Conservation (phyloP, 2,113 vertebrate species). For the Chaetodon auriga region DNA sequence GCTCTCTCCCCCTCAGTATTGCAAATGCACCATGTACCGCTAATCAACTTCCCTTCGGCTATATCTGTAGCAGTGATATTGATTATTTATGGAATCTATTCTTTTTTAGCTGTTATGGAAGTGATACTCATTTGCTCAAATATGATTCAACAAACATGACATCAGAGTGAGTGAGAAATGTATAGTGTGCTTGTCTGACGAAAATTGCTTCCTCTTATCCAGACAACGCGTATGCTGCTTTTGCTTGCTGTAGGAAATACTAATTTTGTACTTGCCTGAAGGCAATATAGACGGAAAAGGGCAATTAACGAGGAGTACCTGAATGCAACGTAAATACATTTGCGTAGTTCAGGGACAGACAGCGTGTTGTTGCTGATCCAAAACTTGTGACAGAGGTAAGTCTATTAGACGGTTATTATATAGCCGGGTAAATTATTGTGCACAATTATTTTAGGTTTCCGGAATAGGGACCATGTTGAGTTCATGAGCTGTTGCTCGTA, state of each 20-base stretch:
- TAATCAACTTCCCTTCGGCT: neutral
- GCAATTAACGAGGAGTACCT: constrained; percentile 7
- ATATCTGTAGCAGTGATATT: neutral
- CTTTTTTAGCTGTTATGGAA: neutral
- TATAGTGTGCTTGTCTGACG: neutral
- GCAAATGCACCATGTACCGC: neutral
- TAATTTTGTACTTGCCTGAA: neutral
- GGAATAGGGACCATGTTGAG: neutral
- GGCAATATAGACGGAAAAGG: rapidly evolving
- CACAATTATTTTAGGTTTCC: neutral
- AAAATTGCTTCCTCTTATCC: neutral
- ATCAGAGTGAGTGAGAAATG: neutral
- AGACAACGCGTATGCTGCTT: neutral
- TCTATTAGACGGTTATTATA: neutral
- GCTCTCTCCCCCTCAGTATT: neutral
- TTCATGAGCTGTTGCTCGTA: rapidly evolving
- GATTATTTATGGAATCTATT: neutral
- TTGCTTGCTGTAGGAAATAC: neutral
- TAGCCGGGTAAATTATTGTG: neutral
- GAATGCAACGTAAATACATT: constrained; percentile 52
- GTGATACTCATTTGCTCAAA: neutral
- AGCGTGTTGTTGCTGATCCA: neutral
- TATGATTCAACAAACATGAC: constrained; percentile 9
- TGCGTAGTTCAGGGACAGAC: constrained; percentile 37
- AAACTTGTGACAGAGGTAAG: constrained; percentile 42